Evolutionary conservation across 1,140 invertebrate species (phyloP).

Genomic region (Drosophila baimaii): DNA sequence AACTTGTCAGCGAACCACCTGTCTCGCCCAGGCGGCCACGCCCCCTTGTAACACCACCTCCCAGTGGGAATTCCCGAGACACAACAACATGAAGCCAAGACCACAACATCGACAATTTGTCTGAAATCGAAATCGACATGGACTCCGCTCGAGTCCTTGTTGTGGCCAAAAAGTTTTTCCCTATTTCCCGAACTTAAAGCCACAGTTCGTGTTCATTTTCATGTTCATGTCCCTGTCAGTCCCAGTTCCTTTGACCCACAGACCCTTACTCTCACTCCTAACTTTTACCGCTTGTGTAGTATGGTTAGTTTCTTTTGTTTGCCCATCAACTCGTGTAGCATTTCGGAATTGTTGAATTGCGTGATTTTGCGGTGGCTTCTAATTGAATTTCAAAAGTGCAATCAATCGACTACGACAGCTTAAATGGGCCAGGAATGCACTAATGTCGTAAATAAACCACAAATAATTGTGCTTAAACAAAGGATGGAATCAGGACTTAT

Average conservation of each 20-base stretch:
- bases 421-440: conserved; percentile 19
- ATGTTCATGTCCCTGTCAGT: conserved; percentile 39
- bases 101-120: conserved; percentile 31
- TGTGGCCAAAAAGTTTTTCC: conserved; percentile 25
- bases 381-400: conserved; percentile 69
- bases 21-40: conserved; percentile 13
- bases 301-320: conserved; percentile 24
- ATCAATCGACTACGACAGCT: conserved; percentile 39
- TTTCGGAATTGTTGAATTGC: conserved; percentile 71
- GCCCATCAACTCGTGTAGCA: conserved; percentile 13
- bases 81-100: conserved; percentile 10
- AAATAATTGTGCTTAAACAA: conserved; percentile 2
- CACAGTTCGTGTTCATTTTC: conserved; percentile 29
- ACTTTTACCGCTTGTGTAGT: neutral
- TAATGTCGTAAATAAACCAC: conserved; percentile 5
- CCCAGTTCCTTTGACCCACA: conserved; percentile 11
- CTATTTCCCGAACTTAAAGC: conserved; percentile 42
- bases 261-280: conserved; percentile 3
- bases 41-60: conserved; percentile 26
- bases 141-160: conserved; percentile 18
- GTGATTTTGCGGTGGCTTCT: conserved; percentile 64
- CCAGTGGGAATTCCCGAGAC: conserved; percentile 41
- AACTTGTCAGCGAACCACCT: conserved; percentile 32
- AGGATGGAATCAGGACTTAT: neutral
- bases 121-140: conserved; percentile 29